phyloP scores from a whole-genome alignment of 2,113 vertebrate genomes.

The Triplophysa tibetana region DNA sequence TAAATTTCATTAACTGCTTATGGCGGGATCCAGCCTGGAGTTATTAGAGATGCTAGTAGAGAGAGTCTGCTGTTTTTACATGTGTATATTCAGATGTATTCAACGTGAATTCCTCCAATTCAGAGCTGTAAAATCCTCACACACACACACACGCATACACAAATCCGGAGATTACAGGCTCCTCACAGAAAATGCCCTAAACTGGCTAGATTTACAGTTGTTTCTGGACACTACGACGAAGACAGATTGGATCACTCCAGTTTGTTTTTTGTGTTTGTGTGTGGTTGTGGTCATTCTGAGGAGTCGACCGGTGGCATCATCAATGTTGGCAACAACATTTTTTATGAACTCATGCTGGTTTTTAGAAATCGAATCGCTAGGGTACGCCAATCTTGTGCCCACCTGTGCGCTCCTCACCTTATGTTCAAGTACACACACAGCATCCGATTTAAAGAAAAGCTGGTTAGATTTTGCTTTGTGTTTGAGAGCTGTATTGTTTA shows the following conservation, averaged over 20 bases:
- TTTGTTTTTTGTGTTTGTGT: not conserved
- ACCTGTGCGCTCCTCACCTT: too few species aligned
- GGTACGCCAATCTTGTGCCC: too few species aligned
- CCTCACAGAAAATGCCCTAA: slow-evolving; percentile 31
- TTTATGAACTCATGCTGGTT: slow-evolving; percentile 3
- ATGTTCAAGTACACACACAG: too few species aligned
- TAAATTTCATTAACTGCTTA: not conserved
- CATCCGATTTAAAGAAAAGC: too few species aligned
- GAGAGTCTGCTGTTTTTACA: not conserved
- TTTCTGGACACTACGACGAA: slow-evolving; percentile 12
- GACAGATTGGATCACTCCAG: slow-evolving; percentile 47
- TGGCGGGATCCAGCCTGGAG: not conserved
- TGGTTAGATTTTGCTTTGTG: too few species aligned
- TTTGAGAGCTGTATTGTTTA: too few species aligned
- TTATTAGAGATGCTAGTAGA: not conserved
- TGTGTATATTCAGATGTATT: not conserved
- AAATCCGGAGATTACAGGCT: slow-evolving; percentile 28
- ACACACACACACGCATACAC: not conserved
- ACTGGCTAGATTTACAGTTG: slow-evolving; percentile 42
- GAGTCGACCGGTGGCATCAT: slow-evolving; percentile 4
- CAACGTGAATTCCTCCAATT: not conserved
- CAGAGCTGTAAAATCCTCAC: slow-evolving; percentile 1
- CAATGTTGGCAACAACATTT: not conserved
- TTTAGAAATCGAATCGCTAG: not conserved
- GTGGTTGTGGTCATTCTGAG: not conserved